Evolutionary conservation across 2,888 invertebrate species (phyloP).

Genomic region (Onthophagus sagittarius): DNA sequence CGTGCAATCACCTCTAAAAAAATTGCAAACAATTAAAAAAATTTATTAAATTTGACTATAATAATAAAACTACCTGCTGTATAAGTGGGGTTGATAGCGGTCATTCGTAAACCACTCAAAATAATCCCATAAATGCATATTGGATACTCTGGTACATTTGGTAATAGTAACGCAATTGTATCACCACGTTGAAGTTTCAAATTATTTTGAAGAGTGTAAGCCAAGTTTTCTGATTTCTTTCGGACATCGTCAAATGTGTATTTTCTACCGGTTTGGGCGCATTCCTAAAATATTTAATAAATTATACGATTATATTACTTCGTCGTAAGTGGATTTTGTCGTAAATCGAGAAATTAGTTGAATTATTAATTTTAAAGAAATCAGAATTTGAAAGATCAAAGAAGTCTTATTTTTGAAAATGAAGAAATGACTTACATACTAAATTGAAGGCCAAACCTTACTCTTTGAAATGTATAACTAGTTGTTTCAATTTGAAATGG

Average conservation of each 20-base stretch:
- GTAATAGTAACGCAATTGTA: slow-evolving; percentile 65
- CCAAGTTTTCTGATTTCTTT: slow-evolving; percentile 60
- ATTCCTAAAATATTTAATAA: slow-evolving; percentile 57
- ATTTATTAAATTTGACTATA: background rate
- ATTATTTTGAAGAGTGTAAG: slow-evolving; percentile 54
- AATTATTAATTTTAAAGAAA: too few species aligned
- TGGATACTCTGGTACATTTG: slow-evolving; percentile 73
- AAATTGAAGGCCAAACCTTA: too few species aligned
- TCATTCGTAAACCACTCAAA: slow-evolving; percentile 66
- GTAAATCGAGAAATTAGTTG: too few species aligned
- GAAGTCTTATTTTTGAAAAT: too few species aligned
- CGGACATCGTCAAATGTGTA: slow-evolving; percentile 68
- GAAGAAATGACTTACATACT: too few species aligned
- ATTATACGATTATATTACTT: too few species aligned
- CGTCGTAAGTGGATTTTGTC: too few species aligned
- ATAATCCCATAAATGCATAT: slow-evolving; percentile 62
- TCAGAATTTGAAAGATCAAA: too few species aligned
- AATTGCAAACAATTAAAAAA: background rate
- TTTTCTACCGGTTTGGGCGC: slow-evolving; percentile 65
- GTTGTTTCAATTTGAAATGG: too few species aligned
- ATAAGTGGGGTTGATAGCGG: slow-evolving; percentile 73
- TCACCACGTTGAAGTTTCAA: slow-evolving; percentile 64
- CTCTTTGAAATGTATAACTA: too few species aligned
- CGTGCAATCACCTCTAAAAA: slow-evolving; percentile 67
- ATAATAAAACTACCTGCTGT: slow-evolving; percentile 40